Evolutionary conservation across 2,113 vertebrate genomes (phyloP).

Genomic region (Salvelinus sp.): DNA sequence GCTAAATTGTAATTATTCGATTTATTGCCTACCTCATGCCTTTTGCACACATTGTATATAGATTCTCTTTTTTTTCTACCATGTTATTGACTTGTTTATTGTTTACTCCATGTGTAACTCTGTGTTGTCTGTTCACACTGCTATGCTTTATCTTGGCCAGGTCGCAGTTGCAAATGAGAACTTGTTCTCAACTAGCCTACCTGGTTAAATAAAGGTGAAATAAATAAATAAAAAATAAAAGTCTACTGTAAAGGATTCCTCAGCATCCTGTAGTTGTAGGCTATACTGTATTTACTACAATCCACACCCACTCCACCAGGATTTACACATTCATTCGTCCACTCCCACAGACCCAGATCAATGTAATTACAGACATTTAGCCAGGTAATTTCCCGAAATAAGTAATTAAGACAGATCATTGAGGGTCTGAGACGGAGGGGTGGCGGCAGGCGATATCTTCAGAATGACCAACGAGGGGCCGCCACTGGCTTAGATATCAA

Average conservation of each 20-base stretch:
- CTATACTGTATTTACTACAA: constrained; percentile 12
- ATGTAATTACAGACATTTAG: constrained; percentile 52
- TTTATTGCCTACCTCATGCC: no score
- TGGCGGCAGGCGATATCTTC: constrained; percentile 17
- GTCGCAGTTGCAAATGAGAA: no score
- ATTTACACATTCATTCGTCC: constrained; percentile 37
- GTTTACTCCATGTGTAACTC: no score
- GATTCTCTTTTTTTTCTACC: no score
- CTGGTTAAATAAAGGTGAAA: no score
- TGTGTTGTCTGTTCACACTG: no score
- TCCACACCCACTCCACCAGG: constrained; percentile 2
- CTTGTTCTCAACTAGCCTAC: no score
- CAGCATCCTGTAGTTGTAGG: background rate
- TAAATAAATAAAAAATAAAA: no score
- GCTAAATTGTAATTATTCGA: no score
- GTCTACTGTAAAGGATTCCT: constrained; percentile 13
- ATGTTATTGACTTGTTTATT: no score
- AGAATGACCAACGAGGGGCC: constrained; percentile 19
- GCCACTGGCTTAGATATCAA: constrained; percentile 42
- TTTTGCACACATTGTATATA: no score
- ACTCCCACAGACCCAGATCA: constrained; percentile 32
- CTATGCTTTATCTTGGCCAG: no score
- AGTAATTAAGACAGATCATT: constrained; percentile 50
- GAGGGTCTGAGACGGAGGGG: background rate
- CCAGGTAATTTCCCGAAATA: constrained; percentile 58